Conservation (phyloP, 2,888 invertebrate genomes). For the Ptycholaimellus sp. region DNA sequence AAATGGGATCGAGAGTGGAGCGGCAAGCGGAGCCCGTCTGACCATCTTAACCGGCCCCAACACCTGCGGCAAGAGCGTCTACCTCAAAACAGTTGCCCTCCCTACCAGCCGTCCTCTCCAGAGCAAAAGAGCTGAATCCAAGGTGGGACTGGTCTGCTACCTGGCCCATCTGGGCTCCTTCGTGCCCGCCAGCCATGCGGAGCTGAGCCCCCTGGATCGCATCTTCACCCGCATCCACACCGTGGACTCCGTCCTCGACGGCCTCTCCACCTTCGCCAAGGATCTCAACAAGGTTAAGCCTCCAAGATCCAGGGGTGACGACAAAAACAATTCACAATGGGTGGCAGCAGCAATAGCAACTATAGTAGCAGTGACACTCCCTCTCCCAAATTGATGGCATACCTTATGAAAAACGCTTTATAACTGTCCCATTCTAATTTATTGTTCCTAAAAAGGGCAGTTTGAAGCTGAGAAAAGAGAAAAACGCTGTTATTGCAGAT, state of each 20-base stretch:
- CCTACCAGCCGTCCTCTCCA: too few relatives aligned
- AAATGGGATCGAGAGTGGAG: too few relatives aligned
- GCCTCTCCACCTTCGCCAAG: conserved; percentile 59
- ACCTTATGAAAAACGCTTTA: too few relatives aligned
- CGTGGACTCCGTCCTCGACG: conserved; percentile 48
- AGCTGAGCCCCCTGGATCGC: conserved; percentile 45
- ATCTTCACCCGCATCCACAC: conserved; percentile 52
- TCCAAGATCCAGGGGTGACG: too few relatives aligned
- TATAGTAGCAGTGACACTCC: too few relatives aligned
- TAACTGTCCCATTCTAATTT: too few relatives aligned
- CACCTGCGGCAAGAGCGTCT: conserved; percentile 71
- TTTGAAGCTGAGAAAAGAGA: too few relatives aligned
- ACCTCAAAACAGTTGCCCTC: conserved; percentile 60
- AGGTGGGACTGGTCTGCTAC: conserved; percentile 48
- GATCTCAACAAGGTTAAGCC: conserved; percentile 53
- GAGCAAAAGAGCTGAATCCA: conserved; percentile 5
- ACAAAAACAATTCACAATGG: too few relatives aligned
- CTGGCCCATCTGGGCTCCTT: conserved; percentile 68
- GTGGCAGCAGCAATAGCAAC: too few relatives aligned
- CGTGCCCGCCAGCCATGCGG: conserved; percentile 53
- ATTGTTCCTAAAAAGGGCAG: too few relatives aligned
- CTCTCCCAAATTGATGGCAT: too few relatives aligned
- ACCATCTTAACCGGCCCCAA: conserved; percentile 69
- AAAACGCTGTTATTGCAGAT: conserved; percentile 44
- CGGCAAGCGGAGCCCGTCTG: too few relatives aligned